Evolutionary conservation across 1,140 invertebrate species (phyloP).

Genomic region (Microvelia longipes): DNA sequence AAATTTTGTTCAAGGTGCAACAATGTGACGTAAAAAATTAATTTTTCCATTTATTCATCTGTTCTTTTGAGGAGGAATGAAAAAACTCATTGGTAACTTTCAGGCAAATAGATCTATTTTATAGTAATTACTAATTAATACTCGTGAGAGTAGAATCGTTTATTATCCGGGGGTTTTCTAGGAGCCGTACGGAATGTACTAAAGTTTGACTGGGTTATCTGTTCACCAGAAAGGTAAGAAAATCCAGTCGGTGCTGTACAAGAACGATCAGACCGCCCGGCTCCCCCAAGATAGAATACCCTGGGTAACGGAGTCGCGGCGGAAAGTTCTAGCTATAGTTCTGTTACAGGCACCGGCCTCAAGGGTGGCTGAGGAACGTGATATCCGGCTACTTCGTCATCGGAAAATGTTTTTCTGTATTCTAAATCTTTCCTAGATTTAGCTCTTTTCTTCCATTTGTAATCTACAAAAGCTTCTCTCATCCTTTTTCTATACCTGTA

Average conservation of each 20-base stretch:
- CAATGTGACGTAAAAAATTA: too few relatives aligned
- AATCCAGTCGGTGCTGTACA: constrained; percentile 31
- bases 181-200: constrained; percentile 12
- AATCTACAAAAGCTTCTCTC: constrained; percentile 60
- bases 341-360: constrained; percentile 70
- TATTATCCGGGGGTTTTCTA: constrained; percentile 4
- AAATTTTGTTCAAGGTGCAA: too few relatives aligned
- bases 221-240: constrained; percentile 52
- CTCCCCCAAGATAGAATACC: constrained; percentile 34
- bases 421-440: constrained; percentile 66
- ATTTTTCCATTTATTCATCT: too few relatives aligned
- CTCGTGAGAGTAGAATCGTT: constrained; percentile 2
- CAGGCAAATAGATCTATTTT: too few relatives aligned
- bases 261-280: constrained; percentile 36
- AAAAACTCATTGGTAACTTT: too few relatives aligned
- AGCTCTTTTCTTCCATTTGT: constrained; percentile 62
- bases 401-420: constrained; percentile 73
- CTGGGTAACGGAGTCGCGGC: constrained; percentile 38
- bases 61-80: too few relatives aligned
- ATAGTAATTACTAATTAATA: too few relatives aligned
- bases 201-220: constrained; percentile 14
- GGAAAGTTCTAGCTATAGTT: constrained; percentile 78
- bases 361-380: constrained; percentile 39
- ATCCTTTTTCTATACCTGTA: constrained; percentile 60
- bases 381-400: constrained; percentile 48